phyloP scores from a whole-genome alignment of 1,140 invertebrate species.

The Caenorhabditis brenneri region DNA sequence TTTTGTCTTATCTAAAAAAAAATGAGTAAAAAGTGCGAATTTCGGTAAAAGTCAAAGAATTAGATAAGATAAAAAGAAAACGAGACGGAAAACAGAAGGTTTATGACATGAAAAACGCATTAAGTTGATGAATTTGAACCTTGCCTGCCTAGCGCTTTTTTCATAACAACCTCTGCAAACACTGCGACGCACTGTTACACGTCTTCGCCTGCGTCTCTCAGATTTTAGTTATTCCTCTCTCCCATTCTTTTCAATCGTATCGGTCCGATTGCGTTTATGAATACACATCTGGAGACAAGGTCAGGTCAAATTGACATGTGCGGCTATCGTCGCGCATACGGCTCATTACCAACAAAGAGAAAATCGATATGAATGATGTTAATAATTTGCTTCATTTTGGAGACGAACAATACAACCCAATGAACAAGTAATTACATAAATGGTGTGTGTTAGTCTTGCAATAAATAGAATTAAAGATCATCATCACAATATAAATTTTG shows the following conservation, averaged over 20 bases:
- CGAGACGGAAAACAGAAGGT: neutral
- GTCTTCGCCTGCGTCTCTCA: neutral
- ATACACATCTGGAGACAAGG: neutral
- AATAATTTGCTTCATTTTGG: neutral
- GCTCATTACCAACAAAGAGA: no score
- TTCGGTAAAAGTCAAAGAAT: neutral
- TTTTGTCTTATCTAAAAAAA: slow-evolving; percentile 29
- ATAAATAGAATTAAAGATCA: neutral
- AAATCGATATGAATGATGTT: neutral
- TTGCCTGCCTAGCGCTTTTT: slow-evolving; percentile 34
- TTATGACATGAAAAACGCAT: neutral
- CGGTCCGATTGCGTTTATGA: no score
- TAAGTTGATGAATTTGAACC: slow-evolving; percentile 20
- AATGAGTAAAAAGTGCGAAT: neutral
- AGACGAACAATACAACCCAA: neutral
- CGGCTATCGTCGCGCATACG: no score
- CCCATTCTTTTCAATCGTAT: no score
- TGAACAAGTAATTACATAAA: neutral
- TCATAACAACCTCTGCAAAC: neutral
- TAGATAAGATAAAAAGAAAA: neutral
- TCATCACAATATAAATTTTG: slow-evolving; percentile 14
- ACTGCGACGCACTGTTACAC: slow-evolving; percentile 1
- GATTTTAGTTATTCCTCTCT: neutral
- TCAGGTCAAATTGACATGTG: slow-evolving; percentile 15
- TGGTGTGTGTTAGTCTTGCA: neutral